Evolutionary conservation across 2,888 invertebrate species (phyloP).

Genomic region (Apomyelois bistriatella): DNA sequence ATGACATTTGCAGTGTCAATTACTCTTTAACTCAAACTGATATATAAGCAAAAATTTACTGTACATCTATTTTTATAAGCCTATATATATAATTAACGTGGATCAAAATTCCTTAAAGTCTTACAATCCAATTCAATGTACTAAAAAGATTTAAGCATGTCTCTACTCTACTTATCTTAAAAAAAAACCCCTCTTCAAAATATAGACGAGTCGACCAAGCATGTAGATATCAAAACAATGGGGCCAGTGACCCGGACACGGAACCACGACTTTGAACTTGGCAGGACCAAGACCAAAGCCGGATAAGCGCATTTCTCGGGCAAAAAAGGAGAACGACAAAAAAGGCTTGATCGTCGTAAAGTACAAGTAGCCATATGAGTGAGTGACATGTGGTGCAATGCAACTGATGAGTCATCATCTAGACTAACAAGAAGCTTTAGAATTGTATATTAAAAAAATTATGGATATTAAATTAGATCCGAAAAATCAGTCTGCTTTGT

Average conservation of each 20-base stretch:
- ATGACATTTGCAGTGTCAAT: too few species aligned
- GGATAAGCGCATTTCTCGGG: conserved; percentile 31
- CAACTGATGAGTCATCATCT: neutral
- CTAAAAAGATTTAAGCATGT: too few species aligned
- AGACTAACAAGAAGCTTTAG: neutral
- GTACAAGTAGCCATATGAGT: conserved; percentile 10
- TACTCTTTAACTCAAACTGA: too few species aligned
- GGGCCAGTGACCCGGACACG: conserved; percentile 47
- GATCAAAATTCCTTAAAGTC: too few species aligned
- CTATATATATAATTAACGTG: too few species aligned
- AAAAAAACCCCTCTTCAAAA: too few species aligned
- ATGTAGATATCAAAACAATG: conserved; percentile 24
- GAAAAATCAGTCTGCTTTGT: too few species aligned
- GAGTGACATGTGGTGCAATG: neutral
- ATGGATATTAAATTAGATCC: neutral
- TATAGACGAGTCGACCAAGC: conserved; percentile 12
- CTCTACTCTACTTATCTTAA: too few species aligned
- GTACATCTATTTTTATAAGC: too few species aligned
- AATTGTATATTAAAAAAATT: neutral
- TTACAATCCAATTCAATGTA: too few species aligned
- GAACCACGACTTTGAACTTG: conserved; percentile 21
- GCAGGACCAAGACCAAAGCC: conserved; percentile 34
- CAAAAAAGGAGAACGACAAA: conserved; percentile 20
- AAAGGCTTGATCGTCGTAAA: conserved; percentile 22
- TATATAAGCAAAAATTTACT: too few species aligned